Base-by-base conservation (phyloP, 1,140 invertebrate species). In the Polypedilum pembai region DNA sequence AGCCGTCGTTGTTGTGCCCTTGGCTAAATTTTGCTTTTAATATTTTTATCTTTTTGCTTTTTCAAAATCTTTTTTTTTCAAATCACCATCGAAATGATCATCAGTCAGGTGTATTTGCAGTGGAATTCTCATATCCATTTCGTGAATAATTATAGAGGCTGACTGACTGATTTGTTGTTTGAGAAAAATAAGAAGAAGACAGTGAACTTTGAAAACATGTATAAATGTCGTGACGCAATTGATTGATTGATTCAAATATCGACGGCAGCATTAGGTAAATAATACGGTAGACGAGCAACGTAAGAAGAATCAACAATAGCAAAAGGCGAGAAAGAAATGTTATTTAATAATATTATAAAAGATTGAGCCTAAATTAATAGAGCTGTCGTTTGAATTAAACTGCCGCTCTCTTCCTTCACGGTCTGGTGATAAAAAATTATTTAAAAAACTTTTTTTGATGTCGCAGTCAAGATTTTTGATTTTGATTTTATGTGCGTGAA, bases 221-320 rank as follows among this genome's bases (percentile, higher is more conserved):
- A 56, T 56, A 56, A n/a, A 56, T 56, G 45, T 56, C 45, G n/a
- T 56, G 45, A 56, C 45, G 45, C 45, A 56, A 56, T 56, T 56
- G 45, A 56, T 56, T 56, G 45, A 56, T 56, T 56, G 45, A 56
- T 56, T 56, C 45, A 56, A 56, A 56, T 56, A 56, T 56, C 45
- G 24, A 33, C 24, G 24, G 24, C 24, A 56, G 12, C n/a, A 56
- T 8, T 56, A n/a, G 12, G 45, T 56, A 56, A 56, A 56, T 56
- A 56, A 56, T 56, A 56, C n/a, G 45, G 3, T 56, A 56, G 45
- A 56, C 45, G 4, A n/a, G n/a, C n/a, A n/a, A n/a, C n/a, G n/a
- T n/a, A n/a, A n/a, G n/a, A n/a, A n/a, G n/a, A 4, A 56, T 56
- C n/a, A 56, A 56, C n/a, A 56, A 56, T 56, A 56, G n/a, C 0